Base-by-base conservation (phyloP, 2,797 vertebrate species). In the Kryptolebias ocellatus region DNA sequence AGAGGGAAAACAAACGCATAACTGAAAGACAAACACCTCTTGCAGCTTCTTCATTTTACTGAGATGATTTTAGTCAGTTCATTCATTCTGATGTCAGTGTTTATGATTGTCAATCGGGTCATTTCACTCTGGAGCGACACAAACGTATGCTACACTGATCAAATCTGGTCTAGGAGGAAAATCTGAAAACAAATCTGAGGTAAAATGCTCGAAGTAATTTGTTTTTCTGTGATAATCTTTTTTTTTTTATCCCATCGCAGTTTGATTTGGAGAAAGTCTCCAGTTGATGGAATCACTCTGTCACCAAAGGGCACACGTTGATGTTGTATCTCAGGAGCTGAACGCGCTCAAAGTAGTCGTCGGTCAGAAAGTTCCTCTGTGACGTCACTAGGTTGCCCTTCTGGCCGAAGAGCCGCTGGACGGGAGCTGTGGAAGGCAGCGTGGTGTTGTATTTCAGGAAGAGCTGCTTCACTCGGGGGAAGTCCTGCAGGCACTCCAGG, bases 361-460 rank as follows among this genome's bases (percentile, higher is more conserved):
- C 92, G 0, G 91, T 92, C 47, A 93, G 87, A 66, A 87, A 70
- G 83, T 91, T 91, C 18, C 88, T 87, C 78, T 93, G 89, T 0
- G 89, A 89, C 4, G 87, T 87, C 42, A 92, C 81, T 70, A 92
- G 69, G 76, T 92, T 90, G 24, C 87, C 86, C 8, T 92, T 91
- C 69, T 92, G 87, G 50, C 89, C 91, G 76, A 93, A 93, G 56
- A 94, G 92, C 0, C 89, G 89, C 81, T 93, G 92, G 49, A 93
- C 90, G 0, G 93, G 92, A 0, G 90, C 91, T 5, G 90, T 90
- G 63, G 93, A 94, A 0, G 92, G 92, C 67, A 94, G 73, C 1
- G 90, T 90, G 63, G 92, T 93, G 86, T 94, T 94, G 81, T 90
- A 93, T 56, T 93, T 94, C 0, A 94, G 71, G 76, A 94, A 94